Base-by-base conservation (phyloP, 2,797 vertebrate species). In the Pteronotus mesoamericanus region DNA sequence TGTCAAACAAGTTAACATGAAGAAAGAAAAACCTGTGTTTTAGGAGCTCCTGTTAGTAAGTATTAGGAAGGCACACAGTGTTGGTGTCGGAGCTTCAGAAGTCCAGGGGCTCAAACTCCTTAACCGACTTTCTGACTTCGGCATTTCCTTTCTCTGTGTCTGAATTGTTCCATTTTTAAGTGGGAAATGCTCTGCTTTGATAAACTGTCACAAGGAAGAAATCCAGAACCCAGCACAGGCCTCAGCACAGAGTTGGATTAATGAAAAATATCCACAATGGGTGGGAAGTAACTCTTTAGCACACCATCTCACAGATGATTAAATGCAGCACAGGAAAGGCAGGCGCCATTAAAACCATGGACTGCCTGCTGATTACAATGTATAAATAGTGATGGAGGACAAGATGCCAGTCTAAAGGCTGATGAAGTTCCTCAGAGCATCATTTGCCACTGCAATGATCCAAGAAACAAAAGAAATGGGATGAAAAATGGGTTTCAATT, bases 1-100 rank as follows among this genome's bases (percentile, higher is more conserved):
- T 84, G 92, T 82, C 42, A 72, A 80, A 96, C 88, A 89, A 80
- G 42, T 61, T 94, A 97, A 75, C 83, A 85, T 37, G 64, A 92
- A 91, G 68, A 90, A 92, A 72, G 32, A 66, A 94, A 96, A 46
- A 85, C 79, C 11, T n/a, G 9, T 32, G 57, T 37, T 71, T 92
- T 71, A 95, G 72, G 75, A 69, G 96, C 91, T 21, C 39, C 34
- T 16, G 7, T 37, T 46, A 32, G 1, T 51, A 44, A 83, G 44
- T 68, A 46, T 85, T 37, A 86, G 57, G 37, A 68, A 94, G 44
- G 29, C 34, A 22, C 0, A 22, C 8, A n/a, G 3, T 9, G 11
- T 37, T 46, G 5, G 12, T 59, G 51, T 16, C 9, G 10, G 93
- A 92, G 46, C 77, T 72, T 77, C n/a, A 16, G 55, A 92, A 78